A percentile compares a stretch with the other conserved stretches of the same genome.
These are phyloP conservation scores for Formicarius rufipectus DNA, from an alignment of 2,113 vertebrate genomes.

Conservation along the genomic window DNA sequence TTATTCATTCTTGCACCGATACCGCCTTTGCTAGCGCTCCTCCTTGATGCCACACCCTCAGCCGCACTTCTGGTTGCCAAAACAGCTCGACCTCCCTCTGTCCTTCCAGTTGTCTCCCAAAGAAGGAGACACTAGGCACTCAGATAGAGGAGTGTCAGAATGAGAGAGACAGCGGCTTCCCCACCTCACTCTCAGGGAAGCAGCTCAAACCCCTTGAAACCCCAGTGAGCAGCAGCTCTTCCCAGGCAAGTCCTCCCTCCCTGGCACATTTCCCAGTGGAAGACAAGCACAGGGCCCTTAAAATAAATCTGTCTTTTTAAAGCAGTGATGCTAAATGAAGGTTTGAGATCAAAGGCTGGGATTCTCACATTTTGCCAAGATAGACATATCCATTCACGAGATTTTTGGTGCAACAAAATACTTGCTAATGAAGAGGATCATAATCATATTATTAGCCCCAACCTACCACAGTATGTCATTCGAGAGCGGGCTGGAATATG, in stretches of 20 bases:
- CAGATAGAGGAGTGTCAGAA: background rate
- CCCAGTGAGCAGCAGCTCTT: background rate
- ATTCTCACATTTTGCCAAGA: slow-evolving; percentile 60
- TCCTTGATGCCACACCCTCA: background rate
- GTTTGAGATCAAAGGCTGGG: slow-evolving; percentile 62
- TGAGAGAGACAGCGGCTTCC: background rate
- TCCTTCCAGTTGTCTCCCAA: background rate
- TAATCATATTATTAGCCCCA: slow-evolving; percentile 59
- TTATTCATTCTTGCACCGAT: rapidly evolving
- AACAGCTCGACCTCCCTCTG: background rate
- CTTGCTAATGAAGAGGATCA: slow-evolving; percentile 67
- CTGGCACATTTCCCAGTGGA: background rate
- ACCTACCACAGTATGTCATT: slow-evolving; percentile 37
- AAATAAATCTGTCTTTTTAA: slow-evolving; percentile 65
- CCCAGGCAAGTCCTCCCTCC: background rate
- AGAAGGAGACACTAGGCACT: background rate
- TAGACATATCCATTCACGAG: slow-evolving; percentile 53
- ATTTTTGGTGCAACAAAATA: slow-evolving; percentile 65
- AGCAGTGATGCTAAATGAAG: slow-evolving; percentile 23
- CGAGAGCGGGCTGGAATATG: background rate
- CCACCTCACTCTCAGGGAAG: background rate
- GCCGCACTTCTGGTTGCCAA: background rate
- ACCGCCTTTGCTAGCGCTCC: background rate
- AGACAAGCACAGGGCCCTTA: slow-evolving; percentile 24
- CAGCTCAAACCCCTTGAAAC: background rate